Conservation (phyloP, 2,888 invertebrate species). For the Caradrina kadenii region DNA sequence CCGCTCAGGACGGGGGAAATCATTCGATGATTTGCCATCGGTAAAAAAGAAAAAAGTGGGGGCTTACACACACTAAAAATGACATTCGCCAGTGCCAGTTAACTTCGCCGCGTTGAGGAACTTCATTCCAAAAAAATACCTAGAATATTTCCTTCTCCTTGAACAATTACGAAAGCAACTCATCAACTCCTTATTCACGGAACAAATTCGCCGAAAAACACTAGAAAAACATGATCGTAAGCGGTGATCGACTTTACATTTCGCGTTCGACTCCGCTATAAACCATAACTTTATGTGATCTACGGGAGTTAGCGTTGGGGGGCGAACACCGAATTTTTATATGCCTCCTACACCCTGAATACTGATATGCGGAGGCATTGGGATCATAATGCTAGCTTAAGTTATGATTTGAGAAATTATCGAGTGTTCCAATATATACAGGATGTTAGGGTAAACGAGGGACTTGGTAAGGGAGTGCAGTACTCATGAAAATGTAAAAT, state of each 20-base stretch:
- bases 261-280: slow-evolving; percentile 74
- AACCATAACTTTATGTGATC: slow-evolving; percentile 84
- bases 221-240: slow-evolving; percentile 55
- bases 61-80: too few relatives aligned
- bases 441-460: too few relatives aligned
- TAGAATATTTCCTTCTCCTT: neutral
- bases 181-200: slow-evolving; percentile 27
- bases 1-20: too few relatives aligned
- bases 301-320: slow-evolving; percentile 72
- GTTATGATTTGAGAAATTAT: slow-evolving; percentile 54
- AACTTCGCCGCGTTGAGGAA: too few relatives aligned
- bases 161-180: slow-evolving; percentile 21
- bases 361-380: slow-evolving; percentile 65
- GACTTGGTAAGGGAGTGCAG: too few relatives aligned
- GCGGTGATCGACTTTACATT: slow-evolving; percentile 75
- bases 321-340: slow-evolving; percentile 79
- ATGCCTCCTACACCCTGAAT: slow-evolving; percentile 72
- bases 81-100: too few relatives aligned
- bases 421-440: slow-evolving; percentile 8
- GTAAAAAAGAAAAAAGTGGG: too few relatives aligned
- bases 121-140: too few relatives aligned
- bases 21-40: too few relatives aligned
- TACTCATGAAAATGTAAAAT: too few relatives aligned
- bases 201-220: slow-evolving; percentile 29
- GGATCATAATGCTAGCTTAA: slow-evolving; percentile 44